These are phyloP conservation scores for Lophotriccus pileatus DNA, from an alignment of 2,797 vertebrate species.

Conservation along the genomic window DNA sequence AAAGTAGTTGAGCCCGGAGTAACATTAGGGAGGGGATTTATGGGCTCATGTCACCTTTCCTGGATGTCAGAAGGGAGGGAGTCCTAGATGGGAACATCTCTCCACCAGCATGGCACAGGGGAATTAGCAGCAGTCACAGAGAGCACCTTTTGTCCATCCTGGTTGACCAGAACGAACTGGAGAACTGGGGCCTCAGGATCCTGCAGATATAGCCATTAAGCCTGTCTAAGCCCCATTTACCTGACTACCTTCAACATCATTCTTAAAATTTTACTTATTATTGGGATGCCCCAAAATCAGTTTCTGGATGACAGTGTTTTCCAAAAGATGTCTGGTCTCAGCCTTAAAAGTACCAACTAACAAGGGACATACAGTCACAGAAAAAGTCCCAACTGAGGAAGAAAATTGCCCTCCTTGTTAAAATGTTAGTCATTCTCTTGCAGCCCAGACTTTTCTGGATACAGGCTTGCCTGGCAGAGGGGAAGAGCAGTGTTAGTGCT, in stretches of 20 bases:
- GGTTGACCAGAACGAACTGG: not conserved
- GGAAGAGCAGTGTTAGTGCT: not conserved
- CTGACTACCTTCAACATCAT: not conserved
- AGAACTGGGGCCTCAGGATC: not conserved
- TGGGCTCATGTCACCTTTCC: fast-evolving
- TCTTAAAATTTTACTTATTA: not conserved
- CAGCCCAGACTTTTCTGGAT: not conserved
- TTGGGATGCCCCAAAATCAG: not conserved
- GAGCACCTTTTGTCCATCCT: not conserved
- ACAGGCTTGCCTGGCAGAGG: not conserved
- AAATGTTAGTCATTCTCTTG: not conserved
- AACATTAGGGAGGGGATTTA: not conserved
- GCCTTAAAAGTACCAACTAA: not conserved
- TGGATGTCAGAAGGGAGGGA: not conserved
- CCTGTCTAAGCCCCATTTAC: not conserved
- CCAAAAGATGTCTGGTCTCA: not conserved
- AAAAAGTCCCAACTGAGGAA: not conserved
- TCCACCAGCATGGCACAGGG: not conserved
- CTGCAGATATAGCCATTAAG: not conserved
- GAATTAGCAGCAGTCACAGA: not conserved
- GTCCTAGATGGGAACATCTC: not conserved
- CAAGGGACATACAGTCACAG: fast-evolving
- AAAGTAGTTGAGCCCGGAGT: not conserved
- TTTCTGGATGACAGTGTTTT: not conserved
- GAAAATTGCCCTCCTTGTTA: not conserved